phyloP scores from a whole-genome alignment of 2,797 vertebrate species.

The Aulostomus chinensis region DNA sequence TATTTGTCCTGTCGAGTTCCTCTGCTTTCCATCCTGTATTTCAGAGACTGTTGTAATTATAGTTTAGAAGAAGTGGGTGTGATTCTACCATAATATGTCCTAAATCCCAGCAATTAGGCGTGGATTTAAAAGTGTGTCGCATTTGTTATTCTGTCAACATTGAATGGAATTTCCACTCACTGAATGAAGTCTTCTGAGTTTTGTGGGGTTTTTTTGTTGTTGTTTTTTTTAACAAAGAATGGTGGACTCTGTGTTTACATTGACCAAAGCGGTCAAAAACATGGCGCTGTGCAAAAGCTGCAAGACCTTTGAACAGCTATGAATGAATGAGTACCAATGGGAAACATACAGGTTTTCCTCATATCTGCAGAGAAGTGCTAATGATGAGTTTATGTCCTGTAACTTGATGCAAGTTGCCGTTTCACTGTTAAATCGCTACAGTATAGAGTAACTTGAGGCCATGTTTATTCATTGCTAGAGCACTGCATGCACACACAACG shows the following conservation, averaged over 20 bases:
- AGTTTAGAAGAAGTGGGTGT: conserved; percentile 10
- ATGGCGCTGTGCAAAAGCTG: neutral
- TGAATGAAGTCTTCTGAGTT: neutral
- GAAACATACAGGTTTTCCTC: too few relatives aligned
- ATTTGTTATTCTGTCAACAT: conserved; percentile 2
- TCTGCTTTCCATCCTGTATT: neutral
- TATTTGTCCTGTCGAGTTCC: too few relatives aligned
- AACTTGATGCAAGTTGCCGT: too few relatives aligned
- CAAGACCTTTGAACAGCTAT: neutral
- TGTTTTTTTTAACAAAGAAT: neutral
- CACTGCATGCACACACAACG: conserved; percentile 10
- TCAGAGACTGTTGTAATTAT: conserved; percentile 44
- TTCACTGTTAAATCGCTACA: neutral
- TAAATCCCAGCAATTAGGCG: conserved; percentile 35
- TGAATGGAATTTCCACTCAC: neutral
- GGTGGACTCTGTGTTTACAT: conserved; percentile 4
- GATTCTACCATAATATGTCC: neutral
- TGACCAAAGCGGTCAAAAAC: conserved; percentile 39
- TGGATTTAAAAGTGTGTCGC: conserved; percentile 27
- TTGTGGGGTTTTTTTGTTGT: too few relatives aligned
- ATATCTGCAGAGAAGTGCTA: too few relatives aligned
- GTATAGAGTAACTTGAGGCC: neutral
- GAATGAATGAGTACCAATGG: neutral
- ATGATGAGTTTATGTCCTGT: too few relatives aligned
- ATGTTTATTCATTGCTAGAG: conserved; percentile 2